Percentiles rank a stretch among this genome's conserved stretches.
Conservation (phyloP, 2,113 vertebrate genomes). For the Camarhynchus parvulus region DNA sequence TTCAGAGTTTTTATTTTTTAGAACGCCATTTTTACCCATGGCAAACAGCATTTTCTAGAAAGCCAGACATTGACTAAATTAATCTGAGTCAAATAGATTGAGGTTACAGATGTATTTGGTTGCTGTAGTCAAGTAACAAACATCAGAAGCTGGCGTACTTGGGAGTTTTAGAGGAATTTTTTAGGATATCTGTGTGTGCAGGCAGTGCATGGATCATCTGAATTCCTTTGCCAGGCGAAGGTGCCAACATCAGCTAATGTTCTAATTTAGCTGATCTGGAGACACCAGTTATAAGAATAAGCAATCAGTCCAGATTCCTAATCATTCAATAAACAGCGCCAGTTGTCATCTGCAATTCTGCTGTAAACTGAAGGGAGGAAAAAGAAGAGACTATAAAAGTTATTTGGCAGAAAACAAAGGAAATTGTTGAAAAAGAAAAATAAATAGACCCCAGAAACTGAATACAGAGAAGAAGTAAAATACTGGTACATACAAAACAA, state of each 20-base stretch:
- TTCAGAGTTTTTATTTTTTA: neutral
- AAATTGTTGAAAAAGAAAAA: neutral
- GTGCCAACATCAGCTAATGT: neutral
- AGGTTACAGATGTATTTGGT: neutral
- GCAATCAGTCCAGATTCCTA: neutral
- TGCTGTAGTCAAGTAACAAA: neutral
- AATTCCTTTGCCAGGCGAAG: neutral
- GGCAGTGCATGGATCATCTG: neutral
- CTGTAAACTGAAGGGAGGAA: neutral
- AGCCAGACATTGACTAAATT: neutral
- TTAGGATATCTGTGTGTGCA: neutral
- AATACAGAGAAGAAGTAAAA: neutral
- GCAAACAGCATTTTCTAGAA: neutral
- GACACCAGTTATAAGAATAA: neutral
- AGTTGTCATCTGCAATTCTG: neutral
- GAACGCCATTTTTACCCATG: neutral
- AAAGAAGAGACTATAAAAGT: neutral
- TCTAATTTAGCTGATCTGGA: neutral
- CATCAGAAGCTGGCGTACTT: neutral
- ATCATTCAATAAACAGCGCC: neutral
- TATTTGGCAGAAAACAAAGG: neutral
- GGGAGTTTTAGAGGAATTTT: neutral
- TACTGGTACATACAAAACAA: neutral
- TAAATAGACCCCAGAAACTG: neutral
- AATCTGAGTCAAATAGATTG: neutral